Evolutionary conservation across 2,797 vertebrate genomes (phyloP).

Genomic region (Cheirogaleus major): DNA sequence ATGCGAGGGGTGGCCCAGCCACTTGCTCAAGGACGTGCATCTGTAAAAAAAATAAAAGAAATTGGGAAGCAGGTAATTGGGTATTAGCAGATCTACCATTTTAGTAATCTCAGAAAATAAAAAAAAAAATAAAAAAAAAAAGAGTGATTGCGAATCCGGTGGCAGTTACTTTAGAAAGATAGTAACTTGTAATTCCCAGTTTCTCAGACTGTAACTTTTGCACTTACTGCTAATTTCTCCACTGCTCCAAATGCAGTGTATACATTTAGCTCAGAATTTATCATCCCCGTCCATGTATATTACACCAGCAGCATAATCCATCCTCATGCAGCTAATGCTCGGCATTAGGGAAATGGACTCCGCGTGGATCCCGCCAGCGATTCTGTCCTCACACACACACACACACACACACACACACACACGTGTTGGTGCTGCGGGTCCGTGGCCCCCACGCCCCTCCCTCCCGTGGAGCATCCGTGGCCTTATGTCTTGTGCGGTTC

Average conservation of each 20-base stretch:
- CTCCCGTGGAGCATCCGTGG: background rate
- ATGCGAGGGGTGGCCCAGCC: background rate
- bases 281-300: background rate
- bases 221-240: constrained; percentile 79
- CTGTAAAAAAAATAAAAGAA: constrained; percentile 47
- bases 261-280: constrained; percentile 65
- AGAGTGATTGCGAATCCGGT: constrained; percentile 54
- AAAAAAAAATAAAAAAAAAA: background rate
- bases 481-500: background rate
- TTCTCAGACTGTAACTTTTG: constrained; percentile 76
- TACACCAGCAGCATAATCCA: constrained; percentile 55
- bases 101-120: constrained; percentile 61
- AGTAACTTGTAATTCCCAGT: constrained; percentile 71
- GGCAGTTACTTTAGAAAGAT: constrained; percentile 70
- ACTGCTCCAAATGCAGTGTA: constrained; percentile 56
- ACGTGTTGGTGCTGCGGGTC: background rate
- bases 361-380: background rate
- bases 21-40: constrained; percentile 27
- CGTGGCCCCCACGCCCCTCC: background rate
- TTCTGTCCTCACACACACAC: background rate
- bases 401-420: background rate
- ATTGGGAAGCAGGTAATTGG: constrained; percentile 65
- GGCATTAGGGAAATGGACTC: constrained; percentile 62
- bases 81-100: constrained; percentile 57
- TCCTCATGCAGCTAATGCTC: constrained; percentile 60